Evolutionary conservation across 2,113 vertebrate species (phyloP), one percentile per base, ranked within the genome.

Genomic region (Pteropus alecto): DNA sequence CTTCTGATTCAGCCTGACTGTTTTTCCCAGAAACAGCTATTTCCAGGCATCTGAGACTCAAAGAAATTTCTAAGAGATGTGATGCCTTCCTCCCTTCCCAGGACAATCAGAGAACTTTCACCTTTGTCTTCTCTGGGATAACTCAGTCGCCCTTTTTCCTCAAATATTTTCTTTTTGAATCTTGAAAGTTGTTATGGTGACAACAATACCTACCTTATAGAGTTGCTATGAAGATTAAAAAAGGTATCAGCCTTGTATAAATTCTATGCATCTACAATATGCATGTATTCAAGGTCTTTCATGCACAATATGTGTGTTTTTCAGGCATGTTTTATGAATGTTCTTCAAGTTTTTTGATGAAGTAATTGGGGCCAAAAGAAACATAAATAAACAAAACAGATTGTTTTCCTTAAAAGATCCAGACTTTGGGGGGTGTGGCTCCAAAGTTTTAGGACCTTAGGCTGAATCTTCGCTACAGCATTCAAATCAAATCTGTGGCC

Each of bases 21-120:
- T n/a, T 88, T 86, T 83, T 21, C 48, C 51, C 86, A 91, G 87
- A 96, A 96, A 82, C 16, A 60, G 43, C 82, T 93, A 74, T 89
- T 96, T 93, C 81, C 33, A 65, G 91, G 68, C 56, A 67, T 54
- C n/a, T 74, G n/a, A 12, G 22, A 74, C 56, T 76, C 35, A 11
- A 58, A 86, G 56, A 87, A 71, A 33, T 82, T 94, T 93, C 85
- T 96, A n/a, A 43, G 28, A 81, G 22, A 51, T 28, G 67, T 61
- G 61, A 70, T 58, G 11, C 67, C 35, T 79, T 93, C 7, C 12
- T 92, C 41, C 38, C 30, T 51, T 33, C 21, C 15, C 14, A 68
- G 22, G 7, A 24, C 94, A 85, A 90, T 16, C 30, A 9, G 38
- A 51, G 16, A 87, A 81, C 9, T 56, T 90, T 90, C 56, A n/a